phyloP scores from a whole-genome alignment of 1,140 invertebrate species.

The Tribolium castaneum region DNA sequence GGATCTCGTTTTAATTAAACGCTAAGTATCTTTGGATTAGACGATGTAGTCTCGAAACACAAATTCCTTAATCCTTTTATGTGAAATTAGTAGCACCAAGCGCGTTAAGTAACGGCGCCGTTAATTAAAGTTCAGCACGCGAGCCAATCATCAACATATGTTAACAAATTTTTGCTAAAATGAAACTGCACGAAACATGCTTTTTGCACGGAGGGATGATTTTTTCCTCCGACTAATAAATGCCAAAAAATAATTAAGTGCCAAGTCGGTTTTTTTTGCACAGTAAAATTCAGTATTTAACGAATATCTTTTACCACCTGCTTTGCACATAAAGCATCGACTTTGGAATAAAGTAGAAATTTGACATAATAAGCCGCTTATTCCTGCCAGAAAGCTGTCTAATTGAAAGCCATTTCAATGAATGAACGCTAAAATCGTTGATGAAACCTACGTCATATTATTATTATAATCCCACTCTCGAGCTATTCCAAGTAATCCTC shows the following conservation, averaged over 20 bases:
- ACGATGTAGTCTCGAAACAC: slow-evolving; percentile 32
- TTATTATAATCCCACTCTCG: background rate
- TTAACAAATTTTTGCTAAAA: slow-evolving; percentile 41
- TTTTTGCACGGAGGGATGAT: background rate
- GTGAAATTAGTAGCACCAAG: slow-evolving; percentile 31
- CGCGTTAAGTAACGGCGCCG: slow-evolving; percentile 34
- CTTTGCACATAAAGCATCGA: background rate
- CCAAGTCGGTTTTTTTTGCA: background rate
- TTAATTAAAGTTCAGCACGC: slow-evolving; percentile 36
- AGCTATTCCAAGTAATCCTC: background rate
- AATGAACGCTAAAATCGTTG: background rate
- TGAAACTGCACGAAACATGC: background rate
- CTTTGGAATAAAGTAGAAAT: background rate
- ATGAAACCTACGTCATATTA: background rate
- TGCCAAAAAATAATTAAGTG: background rate
- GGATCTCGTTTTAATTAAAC: slow-evolving; percentile 33
- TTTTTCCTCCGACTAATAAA: background rate
- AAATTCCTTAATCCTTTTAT: slow-evolving; percentile 41
- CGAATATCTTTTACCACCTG: no score
- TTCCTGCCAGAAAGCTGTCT: background rate
- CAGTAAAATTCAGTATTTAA: no score
- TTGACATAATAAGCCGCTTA: background rate
- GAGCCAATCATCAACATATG: slow-evolving; percentile 38
- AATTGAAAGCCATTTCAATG: background rate
- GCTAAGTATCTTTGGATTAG: slow-evolving; percentile 31